Conservation (phyloP, 2,888 invertebrate species). For the Drosophila differens region DNA sequence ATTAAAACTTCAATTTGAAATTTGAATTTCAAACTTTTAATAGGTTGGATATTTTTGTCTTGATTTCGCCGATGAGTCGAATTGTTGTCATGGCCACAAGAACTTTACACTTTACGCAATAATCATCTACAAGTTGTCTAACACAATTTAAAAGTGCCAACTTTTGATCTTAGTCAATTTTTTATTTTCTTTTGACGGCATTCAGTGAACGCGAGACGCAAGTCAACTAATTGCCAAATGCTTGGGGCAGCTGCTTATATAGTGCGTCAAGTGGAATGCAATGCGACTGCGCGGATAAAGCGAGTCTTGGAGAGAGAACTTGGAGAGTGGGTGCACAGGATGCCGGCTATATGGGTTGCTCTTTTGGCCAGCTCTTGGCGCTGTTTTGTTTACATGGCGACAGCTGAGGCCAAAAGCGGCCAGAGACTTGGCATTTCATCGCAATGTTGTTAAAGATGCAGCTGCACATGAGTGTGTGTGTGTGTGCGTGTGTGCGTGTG, state of each 20-base stretch:
- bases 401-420: slow-evolving; percentile 53
- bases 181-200: neutral
- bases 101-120: slow-evolving; percentile 20
- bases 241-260: slow-evolving; percentile 61
- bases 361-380: slow-evolving; percentile 51
- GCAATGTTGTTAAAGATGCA: slow-evolving; percentile 28
- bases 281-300: slow-evolving; percentile 72
- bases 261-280: slow-evolving; percentile 9
- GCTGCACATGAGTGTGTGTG: neutral
- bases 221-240: slow-evolving; percentile 53
- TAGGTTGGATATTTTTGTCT: neutral
- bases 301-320: neutral
- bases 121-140: slow-evolving; percentile 46
- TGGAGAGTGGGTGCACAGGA: slow-evolving; percentile 20
- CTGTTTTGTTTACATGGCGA: slow-evolving; percentile 74
- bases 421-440: slow-evolving; percentile 40
- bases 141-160: slow-evolving; percentile 1
- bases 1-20: slow-evolving; percentile 14
- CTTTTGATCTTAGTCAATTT: neutral
- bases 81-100: slow-evolving; percentile 23
- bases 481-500: slow-evolving; percentile 10
- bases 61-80: neutral
- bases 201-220: slow-evolving; percentile 44
- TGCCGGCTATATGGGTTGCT: slow-evolving; percentile 59
- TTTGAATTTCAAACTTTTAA: neutral